Evolutionary conservation across 2,113 vertebrate genomes (phyloP), one percentile per base, ranked within the genome.

Genomic region (Ictidomys tridecemlineatus): DNA sequence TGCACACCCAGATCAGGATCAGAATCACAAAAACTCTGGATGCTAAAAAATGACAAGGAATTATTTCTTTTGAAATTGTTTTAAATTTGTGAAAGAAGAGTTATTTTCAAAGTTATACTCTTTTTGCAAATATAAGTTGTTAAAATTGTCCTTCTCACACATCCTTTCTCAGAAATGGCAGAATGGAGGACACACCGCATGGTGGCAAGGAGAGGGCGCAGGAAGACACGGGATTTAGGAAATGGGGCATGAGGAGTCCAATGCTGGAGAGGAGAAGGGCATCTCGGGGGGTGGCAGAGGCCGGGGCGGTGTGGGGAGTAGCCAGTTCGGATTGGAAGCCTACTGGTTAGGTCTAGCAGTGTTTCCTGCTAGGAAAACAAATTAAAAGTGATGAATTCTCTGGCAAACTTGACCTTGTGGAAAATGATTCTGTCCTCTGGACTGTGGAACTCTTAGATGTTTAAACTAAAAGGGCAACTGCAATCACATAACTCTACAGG

Each of bases 341-440:
- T 0, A 2, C 0, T 20, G 12, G 1, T 4, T 10, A 1, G 39
- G 20, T 42, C 13, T 4, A 0, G 12, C 45, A 10, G 34, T 37
- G 12, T 0, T 14, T 12, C 22, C n/a, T 10, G 20, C 53, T 17
- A 37, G 12, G 22, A n/a, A 72, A 65, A 85, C 28, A 53, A 39
- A 61, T 11, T 0, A 9, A 51, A 76, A 37, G 3, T 7, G 9
- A 37, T 1, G 8, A 17, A 17, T 20, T 45, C 16, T 8, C 63
- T 20, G 26, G 34, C 73, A 37, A 34, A 14, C 30, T 6, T 17
- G 39, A 8, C 32, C 56, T 24, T 1, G 65, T 4, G 10, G n/a
- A 56, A 32, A 32, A 77, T 3, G 1, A 11, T 20, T 37, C 73
- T 70, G 24, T 17, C 56, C 48, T 28, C 14, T 13, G 28, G 4